Base-by-base conservation (phyloP, 2,113 vertebrate species). In the Stictonetta naevosa region DNA sequence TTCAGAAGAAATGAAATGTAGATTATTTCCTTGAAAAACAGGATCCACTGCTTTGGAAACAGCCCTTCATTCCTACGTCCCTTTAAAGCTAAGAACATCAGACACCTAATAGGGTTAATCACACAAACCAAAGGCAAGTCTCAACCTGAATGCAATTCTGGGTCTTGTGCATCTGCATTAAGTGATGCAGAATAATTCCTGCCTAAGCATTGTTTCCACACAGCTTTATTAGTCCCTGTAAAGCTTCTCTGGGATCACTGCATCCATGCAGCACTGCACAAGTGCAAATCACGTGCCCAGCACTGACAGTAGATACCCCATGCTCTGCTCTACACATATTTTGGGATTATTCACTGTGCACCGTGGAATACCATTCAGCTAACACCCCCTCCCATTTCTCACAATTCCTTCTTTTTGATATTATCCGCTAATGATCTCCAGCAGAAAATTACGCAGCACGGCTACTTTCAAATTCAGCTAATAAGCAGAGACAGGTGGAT, bases 21-120 rank as follows among this genome's bases (percentile, higher is more conserved):
- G 95, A 95, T 93, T 79, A 81, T 97, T 97, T 97, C 91, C 96
- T 97, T 96, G 96, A 96, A 75, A 94, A 97, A 97, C 97, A 94
- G 96, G 96, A 94, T 96, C 91, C 89, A 77, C 97, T 90, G 93
- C 96, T 96, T 95, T 88, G 91, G 76, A 94, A 96, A 62, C 91
- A 94, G 79, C 74, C 56, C 85, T 97, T 95, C 94, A 97, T 96
- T 94, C 93, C 79, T 83, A 67, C 33, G 83, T 66, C 93, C 79
- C 88, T 96, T 97, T 80, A 96, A 96, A 97, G 93, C 94, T 73
- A 82, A 96, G 90, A 83, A 95, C 92, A 91, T 96, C 97, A 96
- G 91, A 96, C 82, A 95, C 86, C 84, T 52, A 96, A 84, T 20
- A 94, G 92, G 79, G 96, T 97, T 92, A 95, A 96, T 96, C 95